Base-by-base conservation (phyloP, 2,797 vertebrate species). In the Cuniculus paca region DNA sequence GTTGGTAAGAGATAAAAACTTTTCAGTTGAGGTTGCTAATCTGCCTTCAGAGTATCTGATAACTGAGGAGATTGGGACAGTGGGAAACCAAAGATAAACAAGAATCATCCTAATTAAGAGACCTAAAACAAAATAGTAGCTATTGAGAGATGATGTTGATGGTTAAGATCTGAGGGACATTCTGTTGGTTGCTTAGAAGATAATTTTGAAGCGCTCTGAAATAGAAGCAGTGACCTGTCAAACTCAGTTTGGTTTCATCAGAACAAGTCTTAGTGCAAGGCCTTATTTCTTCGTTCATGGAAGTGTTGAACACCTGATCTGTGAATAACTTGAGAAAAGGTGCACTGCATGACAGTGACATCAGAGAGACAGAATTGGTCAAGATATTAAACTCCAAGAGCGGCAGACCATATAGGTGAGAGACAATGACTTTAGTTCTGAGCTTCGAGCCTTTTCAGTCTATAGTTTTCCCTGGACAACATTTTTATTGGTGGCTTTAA, bases 251-350 rank as follows among this genome's bases (percentile, higher is more conserved):
- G 54, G 70, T 56, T 93, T 63, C 50, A 91, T 22, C n/a, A 77
- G 81, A 96, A 20, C 65, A 88, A 70, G 68, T 75, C 58, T 90
- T 70, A 81, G 80, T 81, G 50, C 56, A 78, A 85, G 79, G 84
- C 1, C 60, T 63, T 60, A 81, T 52, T 78, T 78, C 63, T 39
- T 65, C 75, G 22, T 36, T 86, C 2, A 2, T 3, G 26, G 63
- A 77, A 39, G n/a, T 13, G 13, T 12, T 60, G 52, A 28, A 24
- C 0, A 17, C 39, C 45, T 39, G 16, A n/a, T 36, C 58, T 34
- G 20, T 2, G 14, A 79, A 50, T 13, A 52, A 61, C 24, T 42
- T 17, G 56, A 87, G 58, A 82, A 78, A 68, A 77, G 60, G 52
- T 0, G 11, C 34, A 20, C 56, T 5, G 5, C 14, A 4, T 4